Percentiles rank a stretch among this genome's conserved stretches.
phyloP scores from a whole-genome alignment of 2,797 vertebrate genomes.

The Sebastes cheni region DNA sequence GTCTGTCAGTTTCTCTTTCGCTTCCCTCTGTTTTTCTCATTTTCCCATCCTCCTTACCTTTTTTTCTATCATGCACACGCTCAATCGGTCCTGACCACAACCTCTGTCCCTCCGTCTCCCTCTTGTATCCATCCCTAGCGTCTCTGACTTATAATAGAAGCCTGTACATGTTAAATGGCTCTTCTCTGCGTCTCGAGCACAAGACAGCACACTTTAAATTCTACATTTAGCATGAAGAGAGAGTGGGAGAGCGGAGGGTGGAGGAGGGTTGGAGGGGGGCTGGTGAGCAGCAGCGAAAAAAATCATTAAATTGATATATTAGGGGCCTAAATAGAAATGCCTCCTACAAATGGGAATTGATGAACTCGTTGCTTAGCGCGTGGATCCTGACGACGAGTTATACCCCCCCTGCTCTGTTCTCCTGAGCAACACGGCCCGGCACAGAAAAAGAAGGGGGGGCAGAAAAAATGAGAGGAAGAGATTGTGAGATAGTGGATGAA shows the following conservation, averaged over 20 bases:
- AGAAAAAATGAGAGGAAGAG: constrained; percentile 19
- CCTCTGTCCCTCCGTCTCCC: constrained; percentile 4
- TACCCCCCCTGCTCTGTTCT: constrained; percentile 57
- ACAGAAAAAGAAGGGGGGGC: constrained; percentile 23
- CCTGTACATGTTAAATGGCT: constrained; percentile 60
- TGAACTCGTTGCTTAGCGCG: constrained; percentile 77
- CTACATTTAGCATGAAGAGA: constrained; percentile 64
- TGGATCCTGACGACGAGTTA: constrained; percentile 69
- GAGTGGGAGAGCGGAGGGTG: constrained; percentile 22
- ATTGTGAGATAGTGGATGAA: constrained; percentile 52
- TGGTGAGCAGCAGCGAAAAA: constrained; percentile 29
- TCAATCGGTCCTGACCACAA: not conserved
- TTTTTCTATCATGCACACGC: not conserved
- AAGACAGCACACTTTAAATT: constrained; percentile 65
- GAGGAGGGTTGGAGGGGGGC: constrained; percentile 9
- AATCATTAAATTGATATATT: constrained; percentile 85
- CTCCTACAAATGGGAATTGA: constrained; percentile 83
- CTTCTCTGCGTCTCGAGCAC: constrained; percentile 32
- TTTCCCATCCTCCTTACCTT: not conserved
- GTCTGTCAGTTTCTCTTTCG: not conserved
- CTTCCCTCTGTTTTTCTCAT: not conserved
- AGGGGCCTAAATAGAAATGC: constrained; percentile 84
- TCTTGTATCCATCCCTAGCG: constrained; percentile 17
- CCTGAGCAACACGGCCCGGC: constrained; percentile 65
- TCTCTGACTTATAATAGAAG: constrained; percentile 51